Conservation (phyloP, 2,797 vertebrate species). For the Saguinus oedipus region DNA sequence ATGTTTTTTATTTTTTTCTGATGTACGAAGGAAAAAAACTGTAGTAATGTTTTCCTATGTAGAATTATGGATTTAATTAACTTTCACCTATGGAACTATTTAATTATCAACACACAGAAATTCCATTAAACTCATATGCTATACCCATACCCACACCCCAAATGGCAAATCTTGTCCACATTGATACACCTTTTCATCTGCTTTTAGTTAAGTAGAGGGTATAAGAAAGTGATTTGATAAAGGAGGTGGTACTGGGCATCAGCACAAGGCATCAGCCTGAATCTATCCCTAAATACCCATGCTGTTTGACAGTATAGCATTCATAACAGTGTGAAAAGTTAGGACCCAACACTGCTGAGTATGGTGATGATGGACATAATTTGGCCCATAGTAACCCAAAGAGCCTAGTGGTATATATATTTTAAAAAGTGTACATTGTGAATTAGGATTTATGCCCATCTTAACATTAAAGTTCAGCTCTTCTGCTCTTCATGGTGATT, state of each 20-base stretch:
- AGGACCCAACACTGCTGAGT: background rate
- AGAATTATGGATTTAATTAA: conserved; percentile 9
- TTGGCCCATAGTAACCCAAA: background rate
- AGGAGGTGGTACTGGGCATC: background rate
- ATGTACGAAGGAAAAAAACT: background rate
- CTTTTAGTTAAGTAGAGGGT: background rate
- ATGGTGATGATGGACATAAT: background rate
- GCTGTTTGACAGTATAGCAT: background rate
- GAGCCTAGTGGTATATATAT: background rate
- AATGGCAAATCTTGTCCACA: background rate
- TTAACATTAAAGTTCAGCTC: background rate
- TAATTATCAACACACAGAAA: background rate
- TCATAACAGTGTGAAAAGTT: background rate
- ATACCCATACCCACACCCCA: background rate
- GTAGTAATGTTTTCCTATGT: background rate
- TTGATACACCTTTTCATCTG: background rate
- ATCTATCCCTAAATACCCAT: background rate
- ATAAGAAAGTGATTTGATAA: background rate
- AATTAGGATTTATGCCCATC: conserved; percentile 9
- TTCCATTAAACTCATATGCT: background rate
- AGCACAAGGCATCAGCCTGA: background rate
- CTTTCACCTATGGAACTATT: background rate
- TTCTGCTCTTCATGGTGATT: background rate
- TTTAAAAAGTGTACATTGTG: background rate
- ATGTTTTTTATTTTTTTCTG: background rate